Evolutionary conservation across 2,797 vertebrate species (phyloP), one percentile per base, ranked within the genome.

Genomic region (Rhinoraja longicauda): DNA sequence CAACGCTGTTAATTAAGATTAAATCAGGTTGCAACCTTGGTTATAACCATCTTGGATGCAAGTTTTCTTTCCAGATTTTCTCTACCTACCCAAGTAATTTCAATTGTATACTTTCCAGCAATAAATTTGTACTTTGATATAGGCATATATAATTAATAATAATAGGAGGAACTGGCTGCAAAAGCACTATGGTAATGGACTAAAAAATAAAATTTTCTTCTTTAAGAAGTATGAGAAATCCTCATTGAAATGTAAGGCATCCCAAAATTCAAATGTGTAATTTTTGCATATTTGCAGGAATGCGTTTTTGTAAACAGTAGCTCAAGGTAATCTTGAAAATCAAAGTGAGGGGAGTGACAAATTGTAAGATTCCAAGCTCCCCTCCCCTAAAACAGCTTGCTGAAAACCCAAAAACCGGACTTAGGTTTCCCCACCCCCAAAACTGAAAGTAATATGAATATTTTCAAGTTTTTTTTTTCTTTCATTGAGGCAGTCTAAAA

Each of bases 261-360:
- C 95, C 94, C 94, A 94, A 93, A n/a, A 93, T 77, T 93, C 77
- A 78, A 78, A 78, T 93, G 93, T 93, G 90, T 94, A 70, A 53
- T 95, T 94, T 94, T 93, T 96, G 94, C 94, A 95, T 95, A 94
- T 95, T 95, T 96, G 96, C 95, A 96, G 96, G 97, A 98, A 98
- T 96, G 96, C 96, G 95, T 95, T 95, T 96, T 94, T 97, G 96
- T 97, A 97, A 98, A 98, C 96, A 95, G 95, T 95, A 96, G 96
- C 95, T 94, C 95, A 95, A 95, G 93, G 94, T 78, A 59, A 81
- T 90, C 93, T 90, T 93, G 88, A 78, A 39, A 91, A 78, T 77
- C 75, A 75, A n/a, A 64, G 64, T 76, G 72, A 90, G 19, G 32
- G 88, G 73, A 79, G 62, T 92, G 59, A 53, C 67, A 86, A 93